Conservation (phyloP, 2,797 vertebrate genomes). For the Chloroceryle inda region DNA sequence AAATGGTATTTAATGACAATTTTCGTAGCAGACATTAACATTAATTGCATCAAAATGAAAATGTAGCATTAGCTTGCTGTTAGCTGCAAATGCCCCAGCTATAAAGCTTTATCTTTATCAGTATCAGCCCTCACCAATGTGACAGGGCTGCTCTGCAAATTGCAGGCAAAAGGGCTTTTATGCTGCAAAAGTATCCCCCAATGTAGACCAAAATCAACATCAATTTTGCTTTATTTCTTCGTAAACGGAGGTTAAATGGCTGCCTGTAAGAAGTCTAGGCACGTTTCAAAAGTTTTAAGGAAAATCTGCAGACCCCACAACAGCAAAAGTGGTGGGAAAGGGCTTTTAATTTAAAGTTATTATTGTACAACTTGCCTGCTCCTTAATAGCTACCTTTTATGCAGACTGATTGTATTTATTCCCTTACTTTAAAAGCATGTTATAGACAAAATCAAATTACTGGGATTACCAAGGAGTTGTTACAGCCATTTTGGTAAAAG, state of each 20-base stretch:
- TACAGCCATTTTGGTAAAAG: constrained; percentile 30
- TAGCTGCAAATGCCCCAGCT: constrained; percentile 77
- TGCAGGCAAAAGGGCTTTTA: constrained; percentile 84
- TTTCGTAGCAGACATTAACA: constrained; percentile 85
- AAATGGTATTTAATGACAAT: constrained; percentile 89
- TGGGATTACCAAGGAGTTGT: constrained; percentile 23
- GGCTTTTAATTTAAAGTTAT: constrained; percentile 77
- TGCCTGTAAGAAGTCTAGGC: constrained; percentile 64
- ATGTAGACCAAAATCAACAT: constrained; percentile 79
- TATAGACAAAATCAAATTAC: constrained; percentile 71
- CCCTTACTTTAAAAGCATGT: constrained; percentile 77
- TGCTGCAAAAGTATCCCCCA: constrained; percentile 76
- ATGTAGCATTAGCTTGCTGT: constrained; percentile 85
- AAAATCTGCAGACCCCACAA: constrained; percentile 37
- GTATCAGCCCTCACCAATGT: constrained; percentile 57
- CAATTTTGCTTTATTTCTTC: constrained; percentile 84
- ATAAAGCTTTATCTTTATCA: constrained; percentile 88
- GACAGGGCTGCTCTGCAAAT: constrained; percentile 80
- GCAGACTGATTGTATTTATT: constrained; percentile 65
- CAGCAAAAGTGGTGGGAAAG: background rate
- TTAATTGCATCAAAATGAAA: constrained; percentile 87
- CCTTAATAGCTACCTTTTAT: constrained; percentile 67
- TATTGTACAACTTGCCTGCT: constrained; percentile 24
- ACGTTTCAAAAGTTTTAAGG: constrained; percentile 35
- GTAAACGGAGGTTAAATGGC: constrained; percentile 86